phyloP scores from a whole-genome alignment of 2,113 vertebrate genomes.

The Epinephelus cyanopodus region DNA sequence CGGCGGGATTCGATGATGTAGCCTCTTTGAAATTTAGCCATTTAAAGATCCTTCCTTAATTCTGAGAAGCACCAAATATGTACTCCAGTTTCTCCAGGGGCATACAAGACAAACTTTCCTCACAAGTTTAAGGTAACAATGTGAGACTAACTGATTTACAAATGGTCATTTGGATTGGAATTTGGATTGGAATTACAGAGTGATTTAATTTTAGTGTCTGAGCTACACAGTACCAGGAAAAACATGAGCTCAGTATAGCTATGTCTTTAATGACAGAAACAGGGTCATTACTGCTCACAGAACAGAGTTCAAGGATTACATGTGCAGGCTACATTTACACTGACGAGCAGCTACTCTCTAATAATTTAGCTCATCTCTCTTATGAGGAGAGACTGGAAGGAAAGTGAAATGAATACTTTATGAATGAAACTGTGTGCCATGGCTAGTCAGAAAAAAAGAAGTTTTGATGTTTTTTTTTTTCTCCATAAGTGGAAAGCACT shows the following conservation, averaged over 20 bases:
- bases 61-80: too few species aligned
- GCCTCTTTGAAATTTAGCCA: too few species aligned
- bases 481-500: constrained; percentile 14
- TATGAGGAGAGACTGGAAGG: neutral
- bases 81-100: too few species aligned
- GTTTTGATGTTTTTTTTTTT: neutral
- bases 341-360: neutral
- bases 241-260: neutral
- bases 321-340: neutral
- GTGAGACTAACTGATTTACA: too few species aligned
- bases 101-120: too few species aligned
- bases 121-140: too few species aligned
- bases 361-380: constrained; percentile 10
- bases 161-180: neutral
- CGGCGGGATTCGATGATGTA: too few species aligned
- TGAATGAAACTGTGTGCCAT: neutral
- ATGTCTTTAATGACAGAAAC: neutral
- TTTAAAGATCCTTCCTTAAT: too few species aligned
- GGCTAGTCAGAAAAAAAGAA: neutral
- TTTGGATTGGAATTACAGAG: neutral
- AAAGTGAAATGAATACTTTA: neutral
- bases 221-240: neutral
- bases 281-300: neutral
- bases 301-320: constrained; percentile 1
- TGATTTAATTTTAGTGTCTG: neutral